Evolutionary conservation across 1,140 invertebrate genomes (phyloP).

Genomic region (Aporrectodea caliginosa): DNA sequence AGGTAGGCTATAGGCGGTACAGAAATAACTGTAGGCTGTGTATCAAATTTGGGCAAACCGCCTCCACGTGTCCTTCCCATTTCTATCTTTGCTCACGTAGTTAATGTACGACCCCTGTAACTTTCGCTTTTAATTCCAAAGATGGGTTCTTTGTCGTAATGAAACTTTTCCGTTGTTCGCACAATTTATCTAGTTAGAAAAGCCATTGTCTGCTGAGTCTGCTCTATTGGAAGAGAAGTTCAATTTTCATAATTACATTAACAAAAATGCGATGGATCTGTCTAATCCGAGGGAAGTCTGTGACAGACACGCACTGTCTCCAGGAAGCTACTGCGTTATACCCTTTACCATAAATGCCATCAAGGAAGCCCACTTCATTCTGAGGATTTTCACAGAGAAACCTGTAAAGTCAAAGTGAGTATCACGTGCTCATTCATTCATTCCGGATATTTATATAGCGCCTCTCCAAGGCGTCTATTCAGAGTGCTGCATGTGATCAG

Average conservation of each 20-base stretch:
- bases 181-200: no score
- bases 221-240: conserved; percentile 85
- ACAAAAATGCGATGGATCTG: conserved; percentile 70
- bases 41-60: no score
- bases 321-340: conserved; percentile 63
- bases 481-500: background rate
- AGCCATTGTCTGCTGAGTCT: no score
- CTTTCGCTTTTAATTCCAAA: no score
- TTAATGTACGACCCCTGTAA: no score
- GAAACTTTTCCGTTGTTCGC: conserved; percentile 59
- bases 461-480: background rate
- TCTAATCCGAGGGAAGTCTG: conserved; percentile 41
- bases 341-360: conserved; percentile 64
- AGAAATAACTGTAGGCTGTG: no score
- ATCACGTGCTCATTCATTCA: background rate
- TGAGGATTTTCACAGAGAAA: conserved; percentile 70
- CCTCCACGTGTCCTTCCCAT: no score
- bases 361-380: conserved; percentile 61
- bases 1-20: no score
- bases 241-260: conserved; percentile 89
- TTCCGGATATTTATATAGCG: no score
- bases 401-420: conserved; percentile 53
- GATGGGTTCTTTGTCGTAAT: conserved; percentile 65
- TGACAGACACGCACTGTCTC: conserved; percentile 57
- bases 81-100: no score